Evolutionary conservation across 2,797 vertebrate species (phyloP).

Genomic region (Lagorchestes hirsutus): DNA sequence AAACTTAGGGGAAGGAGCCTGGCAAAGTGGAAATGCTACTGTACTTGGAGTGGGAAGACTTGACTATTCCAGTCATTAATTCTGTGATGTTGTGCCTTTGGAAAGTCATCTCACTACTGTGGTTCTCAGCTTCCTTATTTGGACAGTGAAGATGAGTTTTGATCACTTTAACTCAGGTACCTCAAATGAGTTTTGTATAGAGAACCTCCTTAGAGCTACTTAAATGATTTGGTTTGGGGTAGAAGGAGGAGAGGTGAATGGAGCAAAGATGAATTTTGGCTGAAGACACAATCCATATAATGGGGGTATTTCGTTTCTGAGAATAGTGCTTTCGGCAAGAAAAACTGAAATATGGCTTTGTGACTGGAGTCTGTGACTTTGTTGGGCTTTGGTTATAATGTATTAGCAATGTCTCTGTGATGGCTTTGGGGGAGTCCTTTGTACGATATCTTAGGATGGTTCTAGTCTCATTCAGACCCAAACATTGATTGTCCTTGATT

Average conservation of each 20-base stretch:
- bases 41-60: not conserved
- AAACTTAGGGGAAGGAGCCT: not conserved
- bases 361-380: not conserved
- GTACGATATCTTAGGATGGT: not conserved
- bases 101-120: not conserved
- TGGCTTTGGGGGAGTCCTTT: not conserved
- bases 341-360: not conserved
- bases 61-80: not conserved
- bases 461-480: not conserved
- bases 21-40: not conserved
- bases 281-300: not conserved
- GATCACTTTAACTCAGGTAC: too few relatives aligned
- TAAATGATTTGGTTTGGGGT: not conserved
- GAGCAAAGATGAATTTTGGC: not conserved
- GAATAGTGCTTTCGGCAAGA: not conserved
- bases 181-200: too few relatives aligned
- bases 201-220: not conserved
- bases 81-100: not conserved
- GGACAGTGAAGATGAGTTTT: not conserved
- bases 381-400: not conserved
- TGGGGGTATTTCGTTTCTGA: not conserved
- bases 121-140: not conserved
- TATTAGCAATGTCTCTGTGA: not conserved
- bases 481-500: not conserved
- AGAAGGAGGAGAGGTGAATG: not conserved